Base-by-base conservation (phyloP, 1,140 invertebrate species). In the Panulirus ornatus region DNA sequence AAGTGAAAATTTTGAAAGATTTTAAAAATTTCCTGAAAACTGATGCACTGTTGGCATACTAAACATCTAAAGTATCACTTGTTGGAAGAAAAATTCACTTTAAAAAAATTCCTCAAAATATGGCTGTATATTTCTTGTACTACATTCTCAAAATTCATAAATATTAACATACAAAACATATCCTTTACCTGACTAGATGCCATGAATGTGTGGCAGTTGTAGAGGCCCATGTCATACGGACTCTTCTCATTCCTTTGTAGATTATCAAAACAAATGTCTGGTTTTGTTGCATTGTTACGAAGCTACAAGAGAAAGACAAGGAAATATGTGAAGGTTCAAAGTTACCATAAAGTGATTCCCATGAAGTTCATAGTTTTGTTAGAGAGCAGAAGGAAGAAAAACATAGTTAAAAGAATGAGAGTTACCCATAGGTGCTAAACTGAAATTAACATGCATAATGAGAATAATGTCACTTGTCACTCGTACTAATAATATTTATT, bases 181-280 rank as follows among this genome's bases (percentile, higher is more conserved):
- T 30, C 34, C 73, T 85, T 92, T 93, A 95, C 95, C 94, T 95
- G 95, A 91, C 93, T 95, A 36, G 94, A 93, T 92, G 95, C 96
- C 34, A 96, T 93, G 85, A 95, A 95, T 9, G 94, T 93, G 94
- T 98, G 97, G 93, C 97, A 98, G 78, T 94, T 94, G 94, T 97
- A 98, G 73, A 97, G 93, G 47, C 97, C 97, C 82, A 97, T 93
- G 91, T 95, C 94, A 93, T 96, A 96, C 2, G 91, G 42, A 63
- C 42, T 95, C 83, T 96, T 95, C 92, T 97, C 96, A 92, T 96
- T 95, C 70, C 96, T 94, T 93, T 97, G 96, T 87, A 98, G 94
- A 92, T 96, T 97, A 94, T 98, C 97, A 66, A 98, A 94, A 94
- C 97, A 98, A 81, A 97, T 93, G 83, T 95, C 95, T 1, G 95